Conservation (phyloP, 2,888 invertebrate genomes). For the Cephalotes varians region DNA sequence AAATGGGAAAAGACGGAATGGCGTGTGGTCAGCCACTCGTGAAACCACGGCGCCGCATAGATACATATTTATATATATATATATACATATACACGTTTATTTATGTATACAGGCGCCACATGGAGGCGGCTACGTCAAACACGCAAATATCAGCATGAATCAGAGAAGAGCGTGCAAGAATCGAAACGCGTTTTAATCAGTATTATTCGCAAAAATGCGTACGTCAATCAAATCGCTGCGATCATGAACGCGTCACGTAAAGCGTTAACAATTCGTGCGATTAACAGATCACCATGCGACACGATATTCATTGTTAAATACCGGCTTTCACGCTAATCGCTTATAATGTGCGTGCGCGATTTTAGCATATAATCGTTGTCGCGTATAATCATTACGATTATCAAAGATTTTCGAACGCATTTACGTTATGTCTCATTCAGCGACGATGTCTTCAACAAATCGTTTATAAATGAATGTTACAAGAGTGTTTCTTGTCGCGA, state of each 20-base stretch:
- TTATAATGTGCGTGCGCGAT: too few relatives aligned
- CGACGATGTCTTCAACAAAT: background rate
- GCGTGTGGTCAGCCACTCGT: constrained; percentile 16
- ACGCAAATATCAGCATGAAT: constrained; percentile 28
- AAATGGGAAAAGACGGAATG: constrained; percentile 8
- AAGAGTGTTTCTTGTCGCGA: background rate
- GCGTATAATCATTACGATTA: background rate
- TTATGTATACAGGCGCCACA: background rate
- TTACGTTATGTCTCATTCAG: background rate
- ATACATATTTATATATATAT: too few relatives aligned
- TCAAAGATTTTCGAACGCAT: background rate
- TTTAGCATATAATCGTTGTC: background rate
- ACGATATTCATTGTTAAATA: background rate
- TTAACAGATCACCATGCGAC: background rate
- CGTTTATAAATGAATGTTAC: background rate
- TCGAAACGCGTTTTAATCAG: constrained; percentile 22
- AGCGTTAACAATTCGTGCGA: background rate
- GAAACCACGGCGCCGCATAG: constrained; percentile 16
- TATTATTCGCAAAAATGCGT: constrained; percentile 6
- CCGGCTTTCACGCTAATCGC: background rate
- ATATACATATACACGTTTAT: background rate
- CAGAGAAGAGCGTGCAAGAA: constrained; percentile 13
- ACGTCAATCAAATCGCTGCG: background rate
- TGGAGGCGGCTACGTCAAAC: background rate
- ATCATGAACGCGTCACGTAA: background rate